Evolutionary conservation across 2,113 vertebrate genomes (phyloP), one percentile per base, ranked within the genome.

Genomic region (Siniperca knerii): DNA sequence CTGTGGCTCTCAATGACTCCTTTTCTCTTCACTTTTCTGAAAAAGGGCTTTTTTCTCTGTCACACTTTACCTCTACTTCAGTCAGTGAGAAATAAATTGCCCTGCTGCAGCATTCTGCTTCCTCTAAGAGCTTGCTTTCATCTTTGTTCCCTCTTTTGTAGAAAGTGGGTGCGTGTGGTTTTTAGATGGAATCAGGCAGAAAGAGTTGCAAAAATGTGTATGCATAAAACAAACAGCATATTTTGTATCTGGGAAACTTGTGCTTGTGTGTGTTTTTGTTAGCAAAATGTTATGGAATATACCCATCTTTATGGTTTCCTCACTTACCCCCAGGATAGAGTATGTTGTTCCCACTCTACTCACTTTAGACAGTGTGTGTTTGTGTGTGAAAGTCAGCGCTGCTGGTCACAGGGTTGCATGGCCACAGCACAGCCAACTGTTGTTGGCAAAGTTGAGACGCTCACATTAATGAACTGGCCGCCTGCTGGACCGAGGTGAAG

Each of bases 381-480:
- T 54, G 58, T 37, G 35, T 64, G 42, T 54, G 52, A 44, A 40
- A 67, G 72, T 80, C 72, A 66, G 52, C 2, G 12, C 54, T 72
- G 61, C 2, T 18, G 68, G 62, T 84, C 68, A 65, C 29, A 48
- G 44, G 52, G 23, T 23, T 16, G 25, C 20, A 16, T 10, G 33
- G 25, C 29, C 44, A 23, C 50, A 57, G 29, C 16, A 75, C 4
- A 61, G 35, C 79, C 58, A 71, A 20, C 58, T 72, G 83, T 65
- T 75, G 46, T 80, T 84, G 77, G 80, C 62, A 62, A 50, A 29
- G 71, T 55, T 44, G 42, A 7, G 10, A 13, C 0, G 46, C 69
- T 82, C 62, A 67, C 81, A 84, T 81, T 79, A 84, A 83, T 77
- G 66, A 68, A 71, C 10, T n/a, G 9, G 23, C 29, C 3, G 21